phyloP scores from a whole-genome alignment of 1,140 invertebrate genomes.

The Drosophila gunungcola region DNA sequence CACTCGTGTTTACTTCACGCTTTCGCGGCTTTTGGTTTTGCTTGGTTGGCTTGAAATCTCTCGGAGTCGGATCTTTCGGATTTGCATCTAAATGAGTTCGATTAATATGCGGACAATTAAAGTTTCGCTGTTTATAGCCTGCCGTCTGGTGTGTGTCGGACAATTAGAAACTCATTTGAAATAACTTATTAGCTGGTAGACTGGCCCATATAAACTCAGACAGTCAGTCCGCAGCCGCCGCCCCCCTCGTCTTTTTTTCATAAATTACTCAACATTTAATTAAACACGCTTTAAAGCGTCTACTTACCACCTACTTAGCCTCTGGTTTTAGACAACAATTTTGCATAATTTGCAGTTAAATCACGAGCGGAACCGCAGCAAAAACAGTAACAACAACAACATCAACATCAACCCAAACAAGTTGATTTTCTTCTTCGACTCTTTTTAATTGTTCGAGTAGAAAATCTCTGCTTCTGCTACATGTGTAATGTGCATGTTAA shows the following conservation, averaged over 20 bases:
- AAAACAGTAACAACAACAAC: slow-evolving; percentile 9
- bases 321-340: slow-evolving; percentile 78
- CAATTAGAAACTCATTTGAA: slow-evolving; percentile 81
- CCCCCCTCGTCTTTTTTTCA: slow-evolving; percentile 54
- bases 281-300: slow-evolving; percentile 81
- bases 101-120: slow-evolving; percentile 81
- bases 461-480: slow-evolving; percentile 25
- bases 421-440: slow-evolving; percentile 60
- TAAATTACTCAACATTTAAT: slow-evolving; percentile 84
- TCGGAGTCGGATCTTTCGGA: slow-evolving; percentile 25
- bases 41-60: slow-evolving; percentile 33
- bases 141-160: slow-evolving; percentile 42
- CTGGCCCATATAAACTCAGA: neutral
- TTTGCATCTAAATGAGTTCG: slow-evolving; percentile 77
- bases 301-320: slow-evolving; percentile 83
- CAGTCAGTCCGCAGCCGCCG: neutral
- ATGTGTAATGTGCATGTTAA: slow-evolving; percentile 70
- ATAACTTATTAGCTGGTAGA: slow-evolving; percentile 67
- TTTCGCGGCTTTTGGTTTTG: slow-evolving; percentile 39
- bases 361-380: slow-evolving; percentile 49
- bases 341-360: slow-evolving; percentile 80
- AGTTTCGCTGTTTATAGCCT: slow-evolving; percentile 60
- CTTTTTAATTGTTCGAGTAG: slow-evolving; percentile 51
- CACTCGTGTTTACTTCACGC: slow-evolving; percentile 56
- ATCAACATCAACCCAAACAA: slow-evolving; percentile 27